phyloP scores from a whole-genome alignment of 2,113 vertebrate genomes.

The Rattus norvegicus region DNA sequence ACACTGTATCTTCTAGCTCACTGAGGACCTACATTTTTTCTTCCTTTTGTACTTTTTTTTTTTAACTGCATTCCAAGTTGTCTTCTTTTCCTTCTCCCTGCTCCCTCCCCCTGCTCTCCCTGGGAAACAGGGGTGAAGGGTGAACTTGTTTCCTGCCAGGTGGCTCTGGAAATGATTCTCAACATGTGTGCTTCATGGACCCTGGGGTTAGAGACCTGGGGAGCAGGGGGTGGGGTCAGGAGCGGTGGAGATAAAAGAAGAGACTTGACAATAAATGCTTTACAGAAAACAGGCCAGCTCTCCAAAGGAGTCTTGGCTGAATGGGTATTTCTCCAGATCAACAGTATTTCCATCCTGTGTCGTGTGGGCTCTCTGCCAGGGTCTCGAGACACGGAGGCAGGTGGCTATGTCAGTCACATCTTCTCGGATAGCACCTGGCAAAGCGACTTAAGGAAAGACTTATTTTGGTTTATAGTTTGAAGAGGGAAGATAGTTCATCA shows the following conservation, averaged over 20 bases:
- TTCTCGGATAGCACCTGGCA: not conserved
- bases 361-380: not conserved
- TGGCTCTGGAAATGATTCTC: not conserved
- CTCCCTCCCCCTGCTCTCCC: not conserved
- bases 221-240: not conserved
- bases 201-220: not conserved
- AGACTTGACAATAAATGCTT: not conserved
- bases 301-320: not conserved
- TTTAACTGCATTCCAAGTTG: not conserved
- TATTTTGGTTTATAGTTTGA: not conserved
- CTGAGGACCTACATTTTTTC: not conserved
- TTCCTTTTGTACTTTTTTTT: not conserved
- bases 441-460: not conserved
- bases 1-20: not conserved
- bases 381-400: not conserved
- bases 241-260: not conserved
- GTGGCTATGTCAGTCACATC: not conserved
- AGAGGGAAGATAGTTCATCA: not conserved
- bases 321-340: not conserved
- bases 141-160: not conserved
- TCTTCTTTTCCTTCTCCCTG: not conserved
- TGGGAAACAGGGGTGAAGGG: not conserved
- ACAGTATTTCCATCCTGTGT: accelerated
- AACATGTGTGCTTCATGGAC: not conserved
- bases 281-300: not conserved